These are phyloP conservation scores for Aradus depressus DNA, from an alignment of 2,888 invertebrate species.

Conservation along the genomic window DNA sequence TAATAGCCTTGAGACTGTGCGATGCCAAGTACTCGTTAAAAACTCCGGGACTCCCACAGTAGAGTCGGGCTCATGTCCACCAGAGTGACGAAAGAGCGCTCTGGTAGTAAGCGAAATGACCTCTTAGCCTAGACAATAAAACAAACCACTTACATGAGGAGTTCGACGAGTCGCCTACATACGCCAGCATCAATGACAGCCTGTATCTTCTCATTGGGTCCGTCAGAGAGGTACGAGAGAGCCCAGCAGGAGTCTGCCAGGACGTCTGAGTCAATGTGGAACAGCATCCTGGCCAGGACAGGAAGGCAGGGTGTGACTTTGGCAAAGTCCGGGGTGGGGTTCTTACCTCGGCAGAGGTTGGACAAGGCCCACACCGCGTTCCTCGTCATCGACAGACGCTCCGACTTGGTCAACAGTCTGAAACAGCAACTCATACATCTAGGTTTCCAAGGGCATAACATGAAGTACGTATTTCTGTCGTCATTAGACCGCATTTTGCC, in stretches of 20 bases:
- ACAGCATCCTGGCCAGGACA: conserved; percentile 73
- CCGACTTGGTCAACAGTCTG: conserved; percentile 71
- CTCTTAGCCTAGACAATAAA: conserved; percentile 5
- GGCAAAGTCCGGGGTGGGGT: conserved; percentile 84
- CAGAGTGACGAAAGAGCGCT: too few relatives aligned
- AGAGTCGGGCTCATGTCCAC: too few relatives aligned
- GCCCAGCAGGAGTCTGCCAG: conserved; percentile 95
- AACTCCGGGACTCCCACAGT: too few relatives aligned
- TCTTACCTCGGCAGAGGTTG: conserved; percentile 94
- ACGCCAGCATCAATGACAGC: conserved; percentile 93
- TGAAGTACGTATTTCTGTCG: too few relatives aligned
- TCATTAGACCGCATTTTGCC: too few relatives aligned
- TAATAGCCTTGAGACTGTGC: too few relatives aligned
- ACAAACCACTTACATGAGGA: conserved; percentile 45
- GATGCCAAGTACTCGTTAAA: too few relatives aligned
- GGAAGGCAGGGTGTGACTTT: conserved; percentile 73
- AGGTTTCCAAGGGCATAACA: too few relatives aligned
- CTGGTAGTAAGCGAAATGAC: too few relatives aligned
- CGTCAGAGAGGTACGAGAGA: conserved; percentile 88
- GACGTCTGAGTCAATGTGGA: conserved; percentile 79
- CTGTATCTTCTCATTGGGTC: conserved; percentile 95
- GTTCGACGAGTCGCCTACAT: conserved; percentile 62
- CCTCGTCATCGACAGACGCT: conserved; percentile 76
- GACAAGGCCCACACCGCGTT: conserved; percentile 98
- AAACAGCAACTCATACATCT: too few relatives aligned